phyloP scores from a whole-genome alignment of 92 coral and sea anemone genomes.

The Porites divaricata region DNA sequence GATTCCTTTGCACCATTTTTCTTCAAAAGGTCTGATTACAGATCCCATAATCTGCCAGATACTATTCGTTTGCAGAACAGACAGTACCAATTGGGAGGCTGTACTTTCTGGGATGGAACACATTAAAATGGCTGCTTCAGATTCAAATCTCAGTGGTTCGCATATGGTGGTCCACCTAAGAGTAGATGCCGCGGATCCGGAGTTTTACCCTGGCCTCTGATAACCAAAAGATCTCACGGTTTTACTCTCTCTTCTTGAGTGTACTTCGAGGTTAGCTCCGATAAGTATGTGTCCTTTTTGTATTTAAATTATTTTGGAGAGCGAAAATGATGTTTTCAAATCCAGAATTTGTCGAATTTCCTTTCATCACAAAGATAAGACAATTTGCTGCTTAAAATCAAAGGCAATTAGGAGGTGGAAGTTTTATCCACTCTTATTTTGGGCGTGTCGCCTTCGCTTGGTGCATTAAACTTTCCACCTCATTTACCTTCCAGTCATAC shows the following conservation, averaged over 20 bases:
- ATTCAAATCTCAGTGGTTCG: conserved; percentile 15
- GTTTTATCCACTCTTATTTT: no score
- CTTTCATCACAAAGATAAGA: neutral
- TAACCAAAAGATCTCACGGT: neutral
- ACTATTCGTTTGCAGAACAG: neutral
- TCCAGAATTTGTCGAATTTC: neutral
- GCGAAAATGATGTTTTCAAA: neutral
- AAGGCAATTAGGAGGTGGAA: no score
- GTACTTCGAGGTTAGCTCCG: conserved; percentile 7
- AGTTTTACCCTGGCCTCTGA: neutral
- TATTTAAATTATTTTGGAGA: neutral
- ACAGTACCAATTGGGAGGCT: conserved; percentile 24
- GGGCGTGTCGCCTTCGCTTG: conserved; percentile 4
- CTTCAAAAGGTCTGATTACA: conserved; percentile 17
- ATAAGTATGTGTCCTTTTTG: neutral
- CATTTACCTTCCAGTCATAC: no score
- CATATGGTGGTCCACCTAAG: conserved; percentile 26
- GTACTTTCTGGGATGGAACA: conserved; percentile 6
- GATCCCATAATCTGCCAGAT: conserved; percentile 21
- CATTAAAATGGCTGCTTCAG: conserved; percentile 35
- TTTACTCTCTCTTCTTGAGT: conserved; percentile 25
- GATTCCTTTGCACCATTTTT: conserved; percentile 8
- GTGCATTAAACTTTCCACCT: no score
- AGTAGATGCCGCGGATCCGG: conserved; percentile 17
- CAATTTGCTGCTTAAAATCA: no score